phyloP scores from a whole-genome alignment of 2,888 invertebrate genomes.

The Polydrusus cervinus region DNA sequence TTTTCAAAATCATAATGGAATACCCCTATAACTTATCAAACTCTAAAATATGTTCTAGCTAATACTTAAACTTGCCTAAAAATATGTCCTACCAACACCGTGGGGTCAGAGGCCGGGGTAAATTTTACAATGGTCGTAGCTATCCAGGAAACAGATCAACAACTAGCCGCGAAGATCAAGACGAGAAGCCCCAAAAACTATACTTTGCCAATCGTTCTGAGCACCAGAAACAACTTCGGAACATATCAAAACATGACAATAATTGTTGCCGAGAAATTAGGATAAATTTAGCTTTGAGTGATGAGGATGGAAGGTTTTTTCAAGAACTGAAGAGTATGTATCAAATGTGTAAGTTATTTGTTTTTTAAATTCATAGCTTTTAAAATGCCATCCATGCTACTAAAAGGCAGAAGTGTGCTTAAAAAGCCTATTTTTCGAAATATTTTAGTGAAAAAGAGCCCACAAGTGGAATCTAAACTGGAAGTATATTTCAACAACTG shows the following conservation, averaged over 20 bases:
- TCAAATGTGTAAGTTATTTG: constrained; percentile 62
- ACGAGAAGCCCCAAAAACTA: background rate
- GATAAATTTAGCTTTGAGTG: constrained; percentile 72
- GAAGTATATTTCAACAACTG: constrained; percentile 64
- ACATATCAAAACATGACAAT: constrained; percentile 64
- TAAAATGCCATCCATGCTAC: too few species aligned
- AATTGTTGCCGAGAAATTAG: constrained; percentile 67
- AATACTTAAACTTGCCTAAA: constrained; percentile 9
- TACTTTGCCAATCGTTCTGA: constrained; percentile 13
- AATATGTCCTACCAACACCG: constrained; percentile 55
- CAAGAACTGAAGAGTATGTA: constrained; percentile 69
- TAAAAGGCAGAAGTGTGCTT: too few species aligned
- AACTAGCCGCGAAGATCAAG: constrained; percentile 1
- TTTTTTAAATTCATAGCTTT: background rate
- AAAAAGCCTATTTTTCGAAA: background rate
- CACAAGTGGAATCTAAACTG: constrained; percentile 67
- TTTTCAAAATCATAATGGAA: background rate
- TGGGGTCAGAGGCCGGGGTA: constrained; percentile 59
- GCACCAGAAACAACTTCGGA: constrained; percentile 35
- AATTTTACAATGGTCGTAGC: constrained; percentile 52
- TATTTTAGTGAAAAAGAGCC: constrained; percentile 69
- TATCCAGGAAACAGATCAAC: constrained; percentile 33
- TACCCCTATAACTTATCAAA: background rate
- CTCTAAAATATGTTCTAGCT: constrained; percentile 23
- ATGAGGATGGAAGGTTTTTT: constrained; percentile 69